Evolutionary conservation across 2,113 vertebrate species (phyloP).

Genomic region (Scomber colias): DNA sequence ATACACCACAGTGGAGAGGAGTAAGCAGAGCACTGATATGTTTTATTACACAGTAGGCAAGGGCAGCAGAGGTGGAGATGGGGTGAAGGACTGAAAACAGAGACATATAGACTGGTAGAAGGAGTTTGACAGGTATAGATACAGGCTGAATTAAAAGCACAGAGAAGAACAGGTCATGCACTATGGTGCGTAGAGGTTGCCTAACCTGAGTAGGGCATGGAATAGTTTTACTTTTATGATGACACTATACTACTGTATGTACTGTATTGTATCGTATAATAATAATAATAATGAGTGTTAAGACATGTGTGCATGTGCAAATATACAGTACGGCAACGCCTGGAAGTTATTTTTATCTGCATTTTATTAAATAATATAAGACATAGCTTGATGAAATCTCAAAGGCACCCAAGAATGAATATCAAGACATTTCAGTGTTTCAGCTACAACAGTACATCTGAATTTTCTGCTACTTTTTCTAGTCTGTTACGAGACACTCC

Average conservation of each 20-base stretch:
- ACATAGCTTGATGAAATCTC: no score
- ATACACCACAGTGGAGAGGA: background rate
- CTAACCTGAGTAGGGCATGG: background rate
- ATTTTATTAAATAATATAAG: no score
- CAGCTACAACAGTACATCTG: background rate
- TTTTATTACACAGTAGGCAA: constrained; percentile 11
- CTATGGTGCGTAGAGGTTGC: background rate
- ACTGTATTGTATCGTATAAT: background rate
- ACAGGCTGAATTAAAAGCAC: constrained; percentile 15
- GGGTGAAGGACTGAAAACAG: constrained; percentile 10
- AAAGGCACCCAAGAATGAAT: no score
- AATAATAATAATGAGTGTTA: no score
- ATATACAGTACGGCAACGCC: background rate
- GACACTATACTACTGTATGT: background rate
- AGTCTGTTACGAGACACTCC: no score
- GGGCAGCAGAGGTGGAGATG: constrained; percentile 8
- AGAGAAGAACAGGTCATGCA: constrained; percentile 21
- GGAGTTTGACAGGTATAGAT: constrained; percentile 22
- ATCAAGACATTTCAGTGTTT: no score
- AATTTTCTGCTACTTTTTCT: no score
- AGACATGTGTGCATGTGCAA: background rate
- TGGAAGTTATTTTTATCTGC: background rate
- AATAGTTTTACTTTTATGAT: background rate
- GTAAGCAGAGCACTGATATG: background rate
- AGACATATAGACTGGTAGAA: background rate